Evolutionary conservation across 2,113 vertebrate genomes (phyloP).

Genomic region (Alethe castanea): DNA sequence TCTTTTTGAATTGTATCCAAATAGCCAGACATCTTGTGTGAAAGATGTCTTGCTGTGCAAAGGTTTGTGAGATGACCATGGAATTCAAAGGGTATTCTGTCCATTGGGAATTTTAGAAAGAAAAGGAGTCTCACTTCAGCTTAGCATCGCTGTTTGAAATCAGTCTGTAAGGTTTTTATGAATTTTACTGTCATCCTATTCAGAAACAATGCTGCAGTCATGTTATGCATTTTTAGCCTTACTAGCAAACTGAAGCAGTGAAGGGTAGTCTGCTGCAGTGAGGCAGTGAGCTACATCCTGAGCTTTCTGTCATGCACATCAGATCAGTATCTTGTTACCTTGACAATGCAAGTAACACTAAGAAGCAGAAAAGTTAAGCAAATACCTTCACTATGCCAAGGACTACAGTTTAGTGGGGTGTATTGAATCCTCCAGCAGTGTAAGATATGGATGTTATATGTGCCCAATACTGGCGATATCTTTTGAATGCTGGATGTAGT

Average conservation of each 20-base stretch:
- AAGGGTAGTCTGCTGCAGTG: neutral
- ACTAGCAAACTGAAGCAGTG: neutral
- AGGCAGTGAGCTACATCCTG: neutral
- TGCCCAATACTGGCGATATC: neutral
- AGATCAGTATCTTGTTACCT: neutral
- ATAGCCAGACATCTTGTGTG: conserved; percentile 22
- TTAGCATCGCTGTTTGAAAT: conserved; percentile 44
- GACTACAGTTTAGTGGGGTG: neutral
- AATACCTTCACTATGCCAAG: conserved; percentile 8
- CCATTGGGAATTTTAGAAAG: conserved; percentile 13
- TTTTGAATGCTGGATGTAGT: neutral
- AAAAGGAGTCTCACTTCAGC: conserved; percentile 21
- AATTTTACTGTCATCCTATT: conserved; percentile 43
- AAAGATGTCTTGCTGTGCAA: conserved; percentile 62
- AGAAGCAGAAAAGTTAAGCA: conserved; percentile 18
- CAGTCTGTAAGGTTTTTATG: neutral
- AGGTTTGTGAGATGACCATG: conserved; percentile 51
- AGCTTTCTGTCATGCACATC: neutral
- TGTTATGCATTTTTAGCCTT: conserved; percentile 1
- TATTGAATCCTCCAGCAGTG: neutral
- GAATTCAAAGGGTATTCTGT: conserved; percentile 28
- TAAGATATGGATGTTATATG: neutral
- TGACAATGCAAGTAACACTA: neutral
- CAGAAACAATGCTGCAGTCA: neutral
- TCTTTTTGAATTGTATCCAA: conserved; percentile 71